Conservation (phyloP, 2,888 invertebrate species). For the Hermodice carunculata region DNA sequence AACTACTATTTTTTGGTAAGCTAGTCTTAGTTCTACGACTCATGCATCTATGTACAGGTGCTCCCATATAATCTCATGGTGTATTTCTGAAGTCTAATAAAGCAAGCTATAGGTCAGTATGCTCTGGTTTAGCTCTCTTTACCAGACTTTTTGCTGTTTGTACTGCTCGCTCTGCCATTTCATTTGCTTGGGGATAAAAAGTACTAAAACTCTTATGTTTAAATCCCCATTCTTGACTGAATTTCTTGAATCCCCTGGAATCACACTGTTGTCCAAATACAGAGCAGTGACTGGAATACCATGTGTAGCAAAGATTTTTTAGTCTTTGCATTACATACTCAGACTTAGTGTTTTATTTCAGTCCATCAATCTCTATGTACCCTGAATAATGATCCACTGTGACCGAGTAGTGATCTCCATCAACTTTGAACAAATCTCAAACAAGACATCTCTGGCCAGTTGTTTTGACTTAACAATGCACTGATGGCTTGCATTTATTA, state of each 20-base stretch:
- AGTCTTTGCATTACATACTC: neutral
- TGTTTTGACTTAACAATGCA: neutral
- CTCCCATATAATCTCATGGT: neutral
- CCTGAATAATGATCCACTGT: neutral
- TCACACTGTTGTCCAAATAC: neutral
- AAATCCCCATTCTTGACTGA: neutral
- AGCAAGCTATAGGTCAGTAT: neutral
- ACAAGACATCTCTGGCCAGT: constrained; percentile 6
- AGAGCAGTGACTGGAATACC: neutral
- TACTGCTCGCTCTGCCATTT: constrained; percentile 2
- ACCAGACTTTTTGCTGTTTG: constrained; percentile 1
- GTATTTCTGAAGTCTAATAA: constrained; percentile 1
- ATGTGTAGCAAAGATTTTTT: neutral
- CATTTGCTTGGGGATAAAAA: constrained; percentile 5
- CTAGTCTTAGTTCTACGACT: neutral
- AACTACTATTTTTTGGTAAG: neutral
- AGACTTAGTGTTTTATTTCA: neutral
- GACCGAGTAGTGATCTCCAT: neutral
- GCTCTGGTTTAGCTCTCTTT: neutral
- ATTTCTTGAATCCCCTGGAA: neutral
- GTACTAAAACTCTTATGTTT: neutral
- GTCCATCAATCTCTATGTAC: neutral
- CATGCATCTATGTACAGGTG: neutral
- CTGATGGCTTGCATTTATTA: neutral
- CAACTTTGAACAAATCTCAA: constrained; percentile 8